Conservation (phyloP, 2,797 vertebrate species). For the Tangara arthus region DNA sequence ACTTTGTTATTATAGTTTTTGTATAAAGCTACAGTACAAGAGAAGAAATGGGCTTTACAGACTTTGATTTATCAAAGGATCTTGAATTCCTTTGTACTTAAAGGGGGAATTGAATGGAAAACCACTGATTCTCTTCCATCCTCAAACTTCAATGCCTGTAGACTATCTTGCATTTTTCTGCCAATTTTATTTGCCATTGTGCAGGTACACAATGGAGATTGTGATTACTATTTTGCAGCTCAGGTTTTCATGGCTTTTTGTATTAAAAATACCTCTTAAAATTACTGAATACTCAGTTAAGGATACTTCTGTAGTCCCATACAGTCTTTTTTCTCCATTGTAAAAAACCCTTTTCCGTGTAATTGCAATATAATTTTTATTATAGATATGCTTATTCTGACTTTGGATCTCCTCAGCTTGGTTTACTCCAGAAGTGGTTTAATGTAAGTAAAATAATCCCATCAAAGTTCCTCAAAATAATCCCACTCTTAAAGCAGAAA, state of each 20-base stretch:
- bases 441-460: background rate
- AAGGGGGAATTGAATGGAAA: background rate
- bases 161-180: background rate
- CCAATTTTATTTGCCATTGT: background rate
- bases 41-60: background rate
- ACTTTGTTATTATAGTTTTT: background rate
- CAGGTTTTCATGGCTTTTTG: background rate
- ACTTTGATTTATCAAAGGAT: background rate
- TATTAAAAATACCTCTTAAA: background rate
- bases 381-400: background rate
- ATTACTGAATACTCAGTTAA: background rate
- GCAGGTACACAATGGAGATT: background rate
- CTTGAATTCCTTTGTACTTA: background rate
- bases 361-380: background rate
- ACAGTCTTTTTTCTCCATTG: background rate
- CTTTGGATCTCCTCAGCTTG: background rate
- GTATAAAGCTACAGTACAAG: background rate
- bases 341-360: background rate
- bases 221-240: background rate
- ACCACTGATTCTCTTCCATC: background rate
- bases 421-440: background rate
- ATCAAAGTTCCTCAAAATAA: background rate
- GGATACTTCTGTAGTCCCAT: background rate
- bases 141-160: background rate
- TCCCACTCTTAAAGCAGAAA: background rate